Base-by-base conservation (phyloP, 1,140 invertebrate species). In the Bicyclus anynana region DNA sequence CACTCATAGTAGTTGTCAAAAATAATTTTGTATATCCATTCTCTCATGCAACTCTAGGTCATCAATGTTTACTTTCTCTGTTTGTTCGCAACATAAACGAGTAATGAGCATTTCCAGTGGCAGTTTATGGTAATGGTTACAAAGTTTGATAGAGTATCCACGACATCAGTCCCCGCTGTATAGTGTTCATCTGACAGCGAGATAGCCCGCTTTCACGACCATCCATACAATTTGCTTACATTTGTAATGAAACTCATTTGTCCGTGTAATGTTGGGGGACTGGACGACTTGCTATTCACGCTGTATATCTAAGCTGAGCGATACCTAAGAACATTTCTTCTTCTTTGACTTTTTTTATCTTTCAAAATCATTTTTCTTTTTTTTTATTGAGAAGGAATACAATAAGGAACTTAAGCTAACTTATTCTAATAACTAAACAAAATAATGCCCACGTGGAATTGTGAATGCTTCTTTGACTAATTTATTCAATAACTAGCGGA, bases 191-290 rank as follows among this genome's bases (percentile, higher is more conserved):
- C 59, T 57, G 60, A 57, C 63, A 72, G 73, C 67, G 67, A 67
- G 72, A 69, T 70, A 65, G 65, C 65, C 67, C 67, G 59, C 76
- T 81, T 81, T 79, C 78, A 65, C 62, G 54, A 67, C 61, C 62
- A 59, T 65, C 54, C 66, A 60, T 67, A 77, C 74, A 77, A 80
- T 77, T 77, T 72, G 68, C 65, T 76, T 72, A 68, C 73, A 59
- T 59, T 52, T n/a, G 56, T 52, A 59, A 52, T 67, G 59, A 54
- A 67, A 48, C 55, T 72, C 48, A 77, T 80, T 77, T 77, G 71
- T 33, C 29, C 77, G 74, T 68, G 70, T 70, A 73, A 65, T 67
- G 74, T 72, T 62, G 64, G 44, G 44, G 42, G 53, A 67, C 67
- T 51, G 65, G 16, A 38, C 16, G 13, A 14, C 16, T 5, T 38